Evolutionary conservation across 1,140 invertebrate species (phyloP).

Genomic region (Chlorops oryzae): DNA sequence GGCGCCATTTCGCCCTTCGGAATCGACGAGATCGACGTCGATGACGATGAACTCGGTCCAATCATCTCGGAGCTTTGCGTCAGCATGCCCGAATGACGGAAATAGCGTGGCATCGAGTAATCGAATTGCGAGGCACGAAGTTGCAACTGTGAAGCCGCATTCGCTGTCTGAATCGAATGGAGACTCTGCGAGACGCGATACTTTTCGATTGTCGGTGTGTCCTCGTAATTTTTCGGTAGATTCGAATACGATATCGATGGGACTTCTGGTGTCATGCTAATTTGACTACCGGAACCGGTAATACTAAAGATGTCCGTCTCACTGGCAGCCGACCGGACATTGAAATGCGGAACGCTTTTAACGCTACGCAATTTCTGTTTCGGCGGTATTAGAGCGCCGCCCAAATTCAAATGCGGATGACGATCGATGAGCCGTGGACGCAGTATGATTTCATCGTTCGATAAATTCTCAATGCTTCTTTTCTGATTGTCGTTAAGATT

Average conservation of each 20-base stretch:
- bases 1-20: conserved; percentile 32
- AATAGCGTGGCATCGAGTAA: conserved; percentile 46
- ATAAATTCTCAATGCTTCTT: conserved; percentile 18
- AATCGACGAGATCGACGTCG: conserved; percentile 26
- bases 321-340: conserved; percentile 33
- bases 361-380: conserved; percentile 34
- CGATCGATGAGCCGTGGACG: conserved; percentile 37
- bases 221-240: conserved; percentile 46
- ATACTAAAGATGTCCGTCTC: conserved; percentile 46
- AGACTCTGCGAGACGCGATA: conserved; percentile 44
- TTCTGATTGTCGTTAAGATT: not conserved
- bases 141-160: no score
- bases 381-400: conserved; percentile 19
- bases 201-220: conserved; percentile 46
- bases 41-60: conserved; percentile 23
- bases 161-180: conserved; percentile 44
- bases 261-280: conserved; percentile 47
- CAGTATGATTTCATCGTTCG: conserved; percentile 37
- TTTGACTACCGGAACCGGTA: conserved; percentile 34
- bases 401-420: conserved; percentile 29
- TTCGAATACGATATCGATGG: conserved; percentile 44
- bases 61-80: conserved; percentile 39
- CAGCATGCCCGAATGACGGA: conserved; percentile 36
- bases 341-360: conserved; percentile 43
- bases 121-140: conserved; percentile 32